Evolutionary conservation across 2,113 vertebrate genomes (phyloP), one percentile per base, ranked within the genome.

Genomic region (Chrysemys picta): DNA sequence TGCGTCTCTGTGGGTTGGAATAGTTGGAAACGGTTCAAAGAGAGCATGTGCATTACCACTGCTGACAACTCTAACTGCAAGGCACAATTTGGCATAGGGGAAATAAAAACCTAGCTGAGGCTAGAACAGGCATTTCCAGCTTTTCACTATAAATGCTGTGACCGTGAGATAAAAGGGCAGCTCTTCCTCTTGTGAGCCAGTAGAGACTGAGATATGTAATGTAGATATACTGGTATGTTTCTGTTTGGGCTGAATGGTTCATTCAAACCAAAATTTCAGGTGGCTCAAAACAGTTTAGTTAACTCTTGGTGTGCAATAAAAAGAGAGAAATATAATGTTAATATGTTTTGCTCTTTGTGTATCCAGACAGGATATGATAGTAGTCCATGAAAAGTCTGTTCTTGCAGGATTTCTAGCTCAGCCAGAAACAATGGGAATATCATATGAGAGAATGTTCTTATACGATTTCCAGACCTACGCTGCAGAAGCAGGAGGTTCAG

Each of bases 1-100:
- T 94, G 31, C 29, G 12, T 16, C 14, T 65, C 13, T 65, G 29
- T 35, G 59, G 62, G 78, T 76, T 35, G 95, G 95, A 49, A 2
- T 8, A 59, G 12, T 85, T 88, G 65, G 42, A 95, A 96, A 92
- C 96, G 95, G 80, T 80, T 96, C 86, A 96, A 97, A 21, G 1
- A 5, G 87, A 5, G 88, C 94, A 94, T 95, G 96, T 95, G 95
- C 90, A 94, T 96, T 95, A 75, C 91, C 82, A 84, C 92, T 87
- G 50, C 81, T 93, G 95, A 85, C 42, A 94, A 79, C 49, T 85
- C 21, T 90, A 85, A 93, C 89, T 95, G 56, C 65, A 89, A 82
- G 21, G 89, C 69, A 89, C 11, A 72, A 35, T 27, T 65, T 89
- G 0, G 13, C 12, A 84, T 1, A 88, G 75, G 38, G 45, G 5